Evolutionary conservation across 2,888 invertebrate species (phyloP).

Genomic region (Hypercompe scribonia): DNA sequence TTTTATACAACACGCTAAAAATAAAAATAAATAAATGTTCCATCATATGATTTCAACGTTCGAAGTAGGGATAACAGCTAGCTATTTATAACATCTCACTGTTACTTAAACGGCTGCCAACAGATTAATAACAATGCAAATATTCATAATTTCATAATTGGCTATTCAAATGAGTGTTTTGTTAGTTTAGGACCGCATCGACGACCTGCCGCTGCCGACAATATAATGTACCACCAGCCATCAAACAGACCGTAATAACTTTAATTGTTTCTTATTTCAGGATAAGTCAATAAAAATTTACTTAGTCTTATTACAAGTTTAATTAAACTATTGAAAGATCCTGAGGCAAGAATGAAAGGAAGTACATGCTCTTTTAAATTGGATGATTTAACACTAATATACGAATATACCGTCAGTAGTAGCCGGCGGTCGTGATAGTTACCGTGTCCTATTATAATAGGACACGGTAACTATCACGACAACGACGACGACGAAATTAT

Average conservation of each 20-base stretch:
- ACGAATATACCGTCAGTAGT: too few relatives aligned
- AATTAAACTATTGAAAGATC: too few relatives aligned
- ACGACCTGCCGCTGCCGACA: slow-evolving; percentile 51
- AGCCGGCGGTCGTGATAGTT: not conserved
- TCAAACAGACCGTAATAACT: not conserved
- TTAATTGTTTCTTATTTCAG: not conserved
- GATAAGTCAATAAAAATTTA: slow-evolving; percentile 4
- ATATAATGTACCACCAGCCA: slow-evolving; percentile 34
- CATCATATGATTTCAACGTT: too few relatives aligned
- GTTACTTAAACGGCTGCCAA: slow-evolving; percentile 42
- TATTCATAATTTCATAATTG: slow-evolving; percentile 70
- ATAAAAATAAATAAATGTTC: too few relatives aligned
- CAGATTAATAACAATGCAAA: slow-evolving; percentile 64
- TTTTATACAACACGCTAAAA: too few relatives aligned
- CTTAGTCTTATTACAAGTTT: not conserved
- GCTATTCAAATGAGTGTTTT: slow-evolving; percentile 72
- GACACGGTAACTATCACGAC: too few relatives aligned
- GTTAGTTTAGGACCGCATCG: slow-evolving; percentile 63
- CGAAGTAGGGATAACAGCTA: too few relatives aligned
- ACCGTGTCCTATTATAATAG: slow-evolving; percentile 4
- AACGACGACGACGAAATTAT: too few relatives aligned
- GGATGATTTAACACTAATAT: too few relatives aligned
- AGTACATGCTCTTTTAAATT: too few relatives aligned
- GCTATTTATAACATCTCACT: slow-evolving; percentile 1
- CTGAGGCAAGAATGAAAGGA: too few relatives aligned